phyloP scores from a whole-genome alignment of 2,888 invertebrate genomes.

The Lamproptera curius region DNA sequence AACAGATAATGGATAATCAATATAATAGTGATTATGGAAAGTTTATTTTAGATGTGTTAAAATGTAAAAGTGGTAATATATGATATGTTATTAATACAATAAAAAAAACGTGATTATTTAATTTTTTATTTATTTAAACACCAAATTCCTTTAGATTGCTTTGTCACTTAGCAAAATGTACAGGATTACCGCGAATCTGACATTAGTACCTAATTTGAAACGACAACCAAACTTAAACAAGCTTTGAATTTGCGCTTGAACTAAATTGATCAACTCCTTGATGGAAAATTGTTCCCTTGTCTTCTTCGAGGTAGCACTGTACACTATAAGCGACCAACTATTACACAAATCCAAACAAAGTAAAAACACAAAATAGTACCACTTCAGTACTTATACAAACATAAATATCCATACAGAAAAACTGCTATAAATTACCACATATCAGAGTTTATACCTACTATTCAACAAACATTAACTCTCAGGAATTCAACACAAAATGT shows the following conservation, averaged over 20 bases:
- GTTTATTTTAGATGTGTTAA: conserved; percentile 61
- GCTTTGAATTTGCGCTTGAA: not conserved
- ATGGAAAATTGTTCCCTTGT: not conserved
- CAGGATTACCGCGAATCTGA: conserved; percentile 17
- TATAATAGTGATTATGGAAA: conserved; percentile 55
- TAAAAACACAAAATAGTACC: conserved; percentile 17
- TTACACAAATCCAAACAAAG: not conserved
- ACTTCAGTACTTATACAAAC: not conserved
- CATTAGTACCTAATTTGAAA: conserved; percentile 14
- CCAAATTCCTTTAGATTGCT: conserved; percentile 31
- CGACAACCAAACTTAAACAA: conserved; percentile 21
- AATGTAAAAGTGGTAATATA: conserved; percentile 43
- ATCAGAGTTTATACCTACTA: not conserved
- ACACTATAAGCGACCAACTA: conserved; percentile 6
- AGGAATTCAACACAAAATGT: not conserved
- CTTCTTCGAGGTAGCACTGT: conserved; percentile 15
- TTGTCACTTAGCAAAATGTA: conserved; percentile 30
- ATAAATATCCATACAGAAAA: not conserved
- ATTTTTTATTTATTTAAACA: conserved; percentile 42
- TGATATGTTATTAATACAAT: conserved; percentile 24
- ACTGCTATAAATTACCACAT: conserved; percentile 31
- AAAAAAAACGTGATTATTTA: conserved; percentile 27
- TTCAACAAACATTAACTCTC: not conserved
- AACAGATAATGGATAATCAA: conserved; percentile 49
- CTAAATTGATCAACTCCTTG: not conserved